Evolutionary conservation across 2,113 vertebrate species (phyloP), one percentile per base, ranked within the genome.

Genomic region (Mesembrinibis cayennensis): DNA sequence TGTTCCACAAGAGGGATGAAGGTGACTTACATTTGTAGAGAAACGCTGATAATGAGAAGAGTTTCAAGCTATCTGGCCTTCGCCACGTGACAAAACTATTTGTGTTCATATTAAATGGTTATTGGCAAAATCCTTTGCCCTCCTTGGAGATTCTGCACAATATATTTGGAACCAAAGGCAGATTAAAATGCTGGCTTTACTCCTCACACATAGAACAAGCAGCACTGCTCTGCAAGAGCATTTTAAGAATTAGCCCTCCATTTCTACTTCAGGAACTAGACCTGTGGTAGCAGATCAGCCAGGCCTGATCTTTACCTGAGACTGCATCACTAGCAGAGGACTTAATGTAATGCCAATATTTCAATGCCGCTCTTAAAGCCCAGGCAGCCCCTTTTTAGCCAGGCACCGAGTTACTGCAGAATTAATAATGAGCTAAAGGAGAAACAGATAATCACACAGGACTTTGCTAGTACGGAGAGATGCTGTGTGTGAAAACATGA

Each of bases 61-160:
- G 30, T 81, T 88, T 56, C 23, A 45, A 44, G 55, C 82, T 74
- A 42, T 29, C 72, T 26, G 70, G 27, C 34, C 65, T 72, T 69
- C 25, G 5, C 18, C 3, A 1, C 1, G 9, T 25, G 38, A 65
- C 42, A 73, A 14, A 87, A 53, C 34, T 30, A 32, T 1, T 0
- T 20, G 40, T 38, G 58, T 9, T 55, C 40, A 18, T 6, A 53
- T 21, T 15, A 26, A 59, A 89, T 11, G n/a, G 16, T 61, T 69
- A 58, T 73, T 36, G 82, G 50, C 66, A 90, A 84, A 88, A 82
- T 21, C 36, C 62, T 70, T 29, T 16, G 30, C 83, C 84, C 61
- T 44, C 49, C 58, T 79, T 52, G 59, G 56, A 76, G 25, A n/a
- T 38, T 32, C 50, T 29, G 73, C 23, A 52, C 14, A 44, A 34